Percentiles rank a stretch among this genome's conserved stretches.
These are phyloP conservation scores for Petrocephalus zakoni DNA, from an alignment of 2,113 vertebrate genomes.

Conservation along the genomic window DNA sequence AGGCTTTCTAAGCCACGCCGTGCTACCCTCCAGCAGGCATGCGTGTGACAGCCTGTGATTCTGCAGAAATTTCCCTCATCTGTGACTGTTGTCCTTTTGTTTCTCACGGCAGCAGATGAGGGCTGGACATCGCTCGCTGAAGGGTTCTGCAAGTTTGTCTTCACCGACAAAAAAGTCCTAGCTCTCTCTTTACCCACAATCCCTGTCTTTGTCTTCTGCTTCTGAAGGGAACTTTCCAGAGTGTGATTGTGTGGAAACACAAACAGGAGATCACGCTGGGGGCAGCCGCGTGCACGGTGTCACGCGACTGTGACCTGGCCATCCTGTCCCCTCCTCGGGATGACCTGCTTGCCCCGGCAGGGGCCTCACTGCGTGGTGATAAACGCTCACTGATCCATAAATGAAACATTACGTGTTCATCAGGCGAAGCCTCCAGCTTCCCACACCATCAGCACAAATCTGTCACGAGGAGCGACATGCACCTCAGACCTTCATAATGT, in stretches of 20 bases:
- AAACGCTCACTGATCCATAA: background rate
- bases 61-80: background rate
- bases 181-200: background rate
- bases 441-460: background rate
- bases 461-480: background rate
- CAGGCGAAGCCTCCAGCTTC: background rate
- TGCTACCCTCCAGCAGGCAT: background rate
- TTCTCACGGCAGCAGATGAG: conserved; percentile 19
- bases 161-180: background rate
- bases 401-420: background rate
- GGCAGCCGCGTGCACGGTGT: background rate
- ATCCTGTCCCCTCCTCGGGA: background rate
- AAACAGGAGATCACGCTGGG: background rate
- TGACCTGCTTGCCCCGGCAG: background rate
- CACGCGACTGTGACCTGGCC: background rate
- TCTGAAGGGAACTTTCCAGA: background rate
- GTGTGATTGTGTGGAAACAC: background rate
- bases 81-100: background rate
- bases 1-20: background rate
- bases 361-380: background rate
- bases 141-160: background rate
- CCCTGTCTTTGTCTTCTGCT: background rate
- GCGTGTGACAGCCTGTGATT: background rate
- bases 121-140: background rate
- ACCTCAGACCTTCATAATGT: background rate